These are phyloP conservation scores for Drosophila lacicola DNA, from an alignment of 2,888 invertebrate species.

Conservation along the genomic window DNA sequence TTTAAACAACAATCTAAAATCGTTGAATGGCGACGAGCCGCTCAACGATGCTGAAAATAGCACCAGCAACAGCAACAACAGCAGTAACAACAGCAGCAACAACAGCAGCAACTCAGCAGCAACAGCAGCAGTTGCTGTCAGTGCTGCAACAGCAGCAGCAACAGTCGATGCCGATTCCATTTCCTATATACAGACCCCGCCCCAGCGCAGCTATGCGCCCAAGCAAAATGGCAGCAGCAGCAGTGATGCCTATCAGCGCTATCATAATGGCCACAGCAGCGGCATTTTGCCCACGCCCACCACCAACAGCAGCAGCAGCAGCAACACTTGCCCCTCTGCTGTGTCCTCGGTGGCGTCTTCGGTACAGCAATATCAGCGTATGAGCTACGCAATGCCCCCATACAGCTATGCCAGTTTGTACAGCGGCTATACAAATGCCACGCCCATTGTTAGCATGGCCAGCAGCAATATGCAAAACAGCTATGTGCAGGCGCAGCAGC, in stretches of 20 bases:
- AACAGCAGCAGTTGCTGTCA: constrained; percentile 1
- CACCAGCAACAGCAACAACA: constrained; percentile 37
- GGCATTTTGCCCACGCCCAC: constrained; percentile 75
- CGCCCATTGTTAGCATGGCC: constrained; percentile 65
- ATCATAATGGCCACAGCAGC: constrained; percentile 61
- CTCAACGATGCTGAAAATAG: constrained; percentile 38
- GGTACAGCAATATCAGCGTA: constrained; percentile 56
- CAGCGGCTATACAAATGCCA: constrained; percentile 58
- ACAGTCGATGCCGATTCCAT: constrained; percentile 40
- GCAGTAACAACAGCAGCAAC: constrained; percentile 10
- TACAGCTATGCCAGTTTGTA: constrained; percentile 64
- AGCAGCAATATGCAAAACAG: constrained; percentile 34
- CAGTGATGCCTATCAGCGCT: constrained; percentile 43
- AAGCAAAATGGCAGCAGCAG: constrained; percentile 60
- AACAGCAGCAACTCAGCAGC: constrained; percentile 10
- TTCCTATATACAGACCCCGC: constrained; percentile 31
- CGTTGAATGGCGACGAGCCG: constrained; percentile 51
- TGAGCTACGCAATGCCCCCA: constrained; percentile 71
- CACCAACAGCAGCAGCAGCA: constrained; percentile 32
- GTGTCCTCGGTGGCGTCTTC: constrained; percentile 50
- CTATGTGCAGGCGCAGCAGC: constrained; percentile 65
- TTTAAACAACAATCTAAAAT: constrained; percentile 65
- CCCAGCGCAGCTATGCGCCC: constrained; percentile 40
- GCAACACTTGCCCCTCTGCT: constrained; percentile 42
- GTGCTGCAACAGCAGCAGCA: constrained; percentile 14